A percentile compares a stretch with the other conserved stretches of the same genome.
Conservation (phyloP, 2,888 invertebrate genomes). For the Callyntrura guangdongensis region DNA sequence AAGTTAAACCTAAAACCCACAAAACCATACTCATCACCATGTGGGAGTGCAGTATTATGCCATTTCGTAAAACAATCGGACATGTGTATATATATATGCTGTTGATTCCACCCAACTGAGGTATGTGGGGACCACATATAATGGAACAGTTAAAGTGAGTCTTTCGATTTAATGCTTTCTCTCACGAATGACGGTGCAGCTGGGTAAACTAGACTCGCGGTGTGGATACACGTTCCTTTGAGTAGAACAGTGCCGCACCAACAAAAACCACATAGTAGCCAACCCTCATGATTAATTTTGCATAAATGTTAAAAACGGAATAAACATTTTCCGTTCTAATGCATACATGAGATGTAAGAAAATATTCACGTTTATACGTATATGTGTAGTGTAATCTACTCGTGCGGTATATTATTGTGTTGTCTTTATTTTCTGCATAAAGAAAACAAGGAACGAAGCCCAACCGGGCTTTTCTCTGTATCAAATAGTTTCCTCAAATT, state of each 20-base stretch:
- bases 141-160: background rate
- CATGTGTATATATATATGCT: no score
- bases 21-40: background rate
- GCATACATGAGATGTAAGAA: background rate
- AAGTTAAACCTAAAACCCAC: constrained; percentile 16
- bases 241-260: no score
- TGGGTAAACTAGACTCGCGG: no score
- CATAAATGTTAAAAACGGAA: background rate
- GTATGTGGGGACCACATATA: no score
- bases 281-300: background rate
- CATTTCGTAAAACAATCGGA: background rate
- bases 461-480: background rate
- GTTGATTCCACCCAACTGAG: no score
- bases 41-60: background rate
- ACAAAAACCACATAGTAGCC: background rate
- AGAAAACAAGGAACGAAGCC: background rate
- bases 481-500: background rate
- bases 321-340: background rate
- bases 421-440: background rate
- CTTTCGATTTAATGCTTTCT: background rate
- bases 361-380: no score
- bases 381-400: no score
- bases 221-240: no score
- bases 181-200: no score
- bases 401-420: background rate